Evolutionary conservation across 2,888 invertebrate species (phyloP), one percentile per base, ranked within the genome.

Genomic region (Heliothis peltigera): DNA sequence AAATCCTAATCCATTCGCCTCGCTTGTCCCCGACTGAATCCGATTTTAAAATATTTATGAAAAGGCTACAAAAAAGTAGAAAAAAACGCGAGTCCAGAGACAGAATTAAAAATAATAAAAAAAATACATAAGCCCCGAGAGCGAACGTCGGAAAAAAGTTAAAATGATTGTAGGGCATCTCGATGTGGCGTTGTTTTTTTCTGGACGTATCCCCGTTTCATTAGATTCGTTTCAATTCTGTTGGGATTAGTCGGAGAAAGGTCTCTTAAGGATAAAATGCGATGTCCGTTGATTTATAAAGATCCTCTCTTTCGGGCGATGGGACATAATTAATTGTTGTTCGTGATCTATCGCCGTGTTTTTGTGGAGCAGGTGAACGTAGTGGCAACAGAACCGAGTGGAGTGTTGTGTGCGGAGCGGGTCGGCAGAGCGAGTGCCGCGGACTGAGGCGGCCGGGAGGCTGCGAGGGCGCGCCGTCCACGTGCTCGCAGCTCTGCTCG

Each of bases 1-100:
- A 94, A 94, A 91, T 92, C 92, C 92, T 94, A 94, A 95, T 94
- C 93, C 94, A 93, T 94, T 94, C 92, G 93, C 85, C 88, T 87
- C 93, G 94, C 87, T 84, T 92, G 94, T 94, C 94, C 89, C 94
- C 92, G 91, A 75, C 86, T 90, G 93, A 92, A 92, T 93, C 92
- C 92, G 93, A 94, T 94, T 94, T 92, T 92, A 93, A 94, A 94
- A 94, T 94, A 94, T 94, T 93, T 94, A 93, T 94, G 93, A 93
- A 92, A 93, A 92, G 93, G 88, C 89, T 89, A 88, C 90, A 91
- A 91, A 89, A 90, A 87, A 79, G 76, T 75, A 71, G 80, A 85
- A 85, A 89, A 87, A 89, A 70, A 66, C 81, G 83, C 83, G 84
- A 89, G 89, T 88, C 89, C 90, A 91, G 88, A 89, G 91, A 94